Evolutionary conservation across 2,113 vertebrate species (phyloP).

Genomic region (Cyrtonyx montezumae): DNA sequence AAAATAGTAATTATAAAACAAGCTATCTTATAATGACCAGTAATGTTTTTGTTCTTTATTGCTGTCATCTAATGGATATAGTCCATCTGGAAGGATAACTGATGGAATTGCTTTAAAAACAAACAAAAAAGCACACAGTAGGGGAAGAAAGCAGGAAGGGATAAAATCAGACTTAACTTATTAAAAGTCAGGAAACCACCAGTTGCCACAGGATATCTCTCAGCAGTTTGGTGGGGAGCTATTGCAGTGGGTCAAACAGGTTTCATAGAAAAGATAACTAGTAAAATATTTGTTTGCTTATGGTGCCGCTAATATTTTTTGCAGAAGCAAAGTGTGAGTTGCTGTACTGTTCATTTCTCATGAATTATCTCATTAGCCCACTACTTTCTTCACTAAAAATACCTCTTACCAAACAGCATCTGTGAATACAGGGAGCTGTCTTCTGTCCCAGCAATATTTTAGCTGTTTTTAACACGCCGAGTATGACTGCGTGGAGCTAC

Average conservation of each 20-base stretch:
- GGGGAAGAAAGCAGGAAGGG: not conserved
- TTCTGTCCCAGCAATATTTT: not conserved
- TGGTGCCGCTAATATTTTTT: not conserved
- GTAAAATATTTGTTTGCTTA: not conserved
- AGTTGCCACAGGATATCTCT: not conserved
- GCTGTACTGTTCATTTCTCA: not conserved
- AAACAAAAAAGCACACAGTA: not conserved
- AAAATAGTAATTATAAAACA: not conserved
- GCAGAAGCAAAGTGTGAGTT: not conserved
- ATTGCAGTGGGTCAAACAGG: not conserved
- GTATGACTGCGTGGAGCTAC: not conserved
- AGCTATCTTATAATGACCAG: not conserved
- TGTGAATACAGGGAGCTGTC: not conserved
- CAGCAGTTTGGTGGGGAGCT: not conserved
- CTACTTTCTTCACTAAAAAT: not conserved
- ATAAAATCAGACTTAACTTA: not conserved
- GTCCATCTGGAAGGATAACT: not conserved
- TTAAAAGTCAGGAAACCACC: not conserved
- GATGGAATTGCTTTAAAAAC: not conserved
- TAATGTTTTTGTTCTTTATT: not conserved
- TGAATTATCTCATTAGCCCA: not conserved
- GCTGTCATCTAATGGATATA: not conserved
- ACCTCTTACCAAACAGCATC: not conserved
- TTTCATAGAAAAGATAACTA: not conserved
- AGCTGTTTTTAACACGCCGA: accelerated